Conservation (phyloP, 2,888 invertebrate genomes). For the Rotaria socialis region DNA sequence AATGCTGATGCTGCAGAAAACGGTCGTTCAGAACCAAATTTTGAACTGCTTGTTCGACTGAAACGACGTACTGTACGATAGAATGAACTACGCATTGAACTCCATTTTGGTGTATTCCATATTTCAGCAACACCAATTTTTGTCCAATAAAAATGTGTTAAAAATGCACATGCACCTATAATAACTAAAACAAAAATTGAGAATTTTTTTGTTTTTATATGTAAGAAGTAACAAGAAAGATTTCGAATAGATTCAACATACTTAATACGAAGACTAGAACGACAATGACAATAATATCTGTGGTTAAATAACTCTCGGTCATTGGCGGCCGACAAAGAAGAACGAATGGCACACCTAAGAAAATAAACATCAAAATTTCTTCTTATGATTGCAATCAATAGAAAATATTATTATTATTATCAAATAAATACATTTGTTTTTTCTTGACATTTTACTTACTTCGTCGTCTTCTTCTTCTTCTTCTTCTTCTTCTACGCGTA, state of each 20-base stretch:
- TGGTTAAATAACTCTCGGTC: constrained; percentile 30
- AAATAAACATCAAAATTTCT: background rate
- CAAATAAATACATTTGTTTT: background rate
- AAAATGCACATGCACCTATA: constrained; percentile 1
- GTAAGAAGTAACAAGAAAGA: background rate
- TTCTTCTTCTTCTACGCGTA: too few relatives aligned
- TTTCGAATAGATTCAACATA: background rate
- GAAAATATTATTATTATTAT: background rate
- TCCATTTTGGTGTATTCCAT: constrained; percentile 36
- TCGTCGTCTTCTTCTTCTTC: too few relatives aligned
- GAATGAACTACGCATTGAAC: constrained; percentile 27
- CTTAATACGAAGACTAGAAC: constrained; percentile 17
- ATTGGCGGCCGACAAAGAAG: background rate
- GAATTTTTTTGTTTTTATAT: background rate
- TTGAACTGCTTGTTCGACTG: constrained; percentile 17
- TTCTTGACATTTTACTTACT: too few relatives aligned
- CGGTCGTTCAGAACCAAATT: background rate
- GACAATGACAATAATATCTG: constrained; percentile 30
- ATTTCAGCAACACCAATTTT: constrained; percentile 30
- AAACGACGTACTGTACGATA: constrained; percentile 20
- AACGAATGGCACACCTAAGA: background rate
- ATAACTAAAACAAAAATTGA: background rate
- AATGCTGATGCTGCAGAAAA: background rate
- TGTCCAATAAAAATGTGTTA: constrained; percentile 30
- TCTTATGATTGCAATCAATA: background rate